phyloP scores from a whole-genome alignment of 1,140 invertebrate genomes.

The Idris sp. region DNA sequence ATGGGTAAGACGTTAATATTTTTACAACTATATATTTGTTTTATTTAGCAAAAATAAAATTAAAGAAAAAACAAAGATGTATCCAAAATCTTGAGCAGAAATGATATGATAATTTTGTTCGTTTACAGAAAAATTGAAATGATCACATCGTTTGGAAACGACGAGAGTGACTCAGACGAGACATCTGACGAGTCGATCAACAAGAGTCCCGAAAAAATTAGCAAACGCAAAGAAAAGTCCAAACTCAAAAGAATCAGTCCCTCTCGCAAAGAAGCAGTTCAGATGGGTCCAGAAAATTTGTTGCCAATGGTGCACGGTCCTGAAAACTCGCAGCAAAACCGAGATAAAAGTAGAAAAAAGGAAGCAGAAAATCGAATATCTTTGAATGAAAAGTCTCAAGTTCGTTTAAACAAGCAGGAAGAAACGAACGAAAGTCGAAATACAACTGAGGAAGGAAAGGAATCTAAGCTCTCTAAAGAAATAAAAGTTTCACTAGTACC shows the following conservation, averaged over 20 bases:
- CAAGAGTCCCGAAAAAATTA: slow-evolving; percentile 23
- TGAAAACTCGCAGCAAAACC: slow-evolving; percentile 8
- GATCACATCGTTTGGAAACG: slow-evolving; percentile 80
- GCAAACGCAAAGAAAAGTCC: slow-evolving; percentile 20
- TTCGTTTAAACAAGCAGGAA: slow-evolving; percentile 1
- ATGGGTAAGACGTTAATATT: slow-evolving; percentile 75
- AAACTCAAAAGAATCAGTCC: slow-evolving; percentile 20
- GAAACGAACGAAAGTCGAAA: slow-evolving; percentile 61
- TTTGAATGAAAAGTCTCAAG: slow-evolving; percentile 8
- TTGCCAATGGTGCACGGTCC: slow-evolving; percentile 51
- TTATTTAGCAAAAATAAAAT: too few relatives aligned
- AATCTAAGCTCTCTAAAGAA: slow-evolving; percentile 18
- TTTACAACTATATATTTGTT: slow-evolving; percentile 21
- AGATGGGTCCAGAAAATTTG: slow-evolving; percentile 56
- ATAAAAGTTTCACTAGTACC: slow-evolving; percentile 79
- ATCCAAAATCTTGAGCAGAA: too few relatives aligned
- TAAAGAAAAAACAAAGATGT: too few relatives aligned
- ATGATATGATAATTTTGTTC: too few relatives aligned
- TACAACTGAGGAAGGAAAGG: slow-evolving; percentile 8
- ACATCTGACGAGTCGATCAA: slow-evolving; percentile 36
- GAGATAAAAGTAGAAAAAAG: background rate
- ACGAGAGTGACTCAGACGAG: slow-evolving; percentile 70
- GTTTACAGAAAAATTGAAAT: slow-evolving; percentile 81
- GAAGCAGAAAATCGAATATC: slow-evolving; percentile 17
- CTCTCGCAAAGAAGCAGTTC: slow-evolving; percentile 4